Conservation (phyloP, 2,888 invertebrate species). For the Eurytoma adleriae region DNA sequence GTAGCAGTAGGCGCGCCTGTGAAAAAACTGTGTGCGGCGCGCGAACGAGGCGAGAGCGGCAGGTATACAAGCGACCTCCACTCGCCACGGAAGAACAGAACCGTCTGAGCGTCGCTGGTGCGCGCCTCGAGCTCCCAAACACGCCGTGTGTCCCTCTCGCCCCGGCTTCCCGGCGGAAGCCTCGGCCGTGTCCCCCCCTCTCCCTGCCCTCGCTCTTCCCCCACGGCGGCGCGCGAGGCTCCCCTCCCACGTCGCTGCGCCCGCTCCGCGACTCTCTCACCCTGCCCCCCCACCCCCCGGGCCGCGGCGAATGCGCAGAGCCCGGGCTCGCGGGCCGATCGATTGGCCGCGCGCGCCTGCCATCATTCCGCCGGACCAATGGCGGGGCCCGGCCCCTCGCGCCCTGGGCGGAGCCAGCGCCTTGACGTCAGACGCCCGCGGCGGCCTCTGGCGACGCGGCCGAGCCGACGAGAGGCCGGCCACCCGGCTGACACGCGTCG, state of each 20-base stretch:
- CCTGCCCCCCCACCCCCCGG: slow-evolving; percentile 31
- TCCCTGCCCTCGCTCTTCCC: not conserved
- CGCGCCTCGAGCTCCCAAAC: slow-evolving; percentile 40
- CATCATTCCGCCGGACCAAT: slow-evolving; percentile 74
- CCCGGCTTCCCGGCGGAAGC: slow-evolving; percentile 8
- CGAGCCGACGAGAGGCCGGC: slow-evolving; percentile 33
- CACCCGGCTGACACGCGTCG: slow-evolving; percentile 40
- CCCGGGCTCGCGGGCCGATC: slow-evolving; percentile 66
- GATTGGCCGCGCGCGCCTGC: slow-evolving; percentile 75
- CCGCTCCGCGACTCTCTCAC: slow-evolving; percentile 32
- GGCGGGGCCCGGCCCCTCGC: slow-evolving; percentile 33
- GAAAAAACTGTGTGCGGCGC: too few relatives aligned
- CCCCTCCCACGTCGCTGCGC: not conserved
- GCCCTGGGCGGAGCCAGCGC: not conserved
- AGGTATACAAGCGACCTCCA: slow-evolving; percentile 72
- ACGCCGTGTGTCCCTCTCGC: slow-evolving; percentile 44
- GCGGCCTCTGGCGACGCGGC: not conserved
- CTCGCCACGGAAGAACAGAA: slow-evolving; percentile 70
- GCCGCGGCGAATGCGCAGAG: slow-evolving; percentile 51
- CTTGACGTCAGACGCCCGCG: slow-evolving; percentile 10
- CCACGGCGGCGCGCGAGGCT: not conserved
- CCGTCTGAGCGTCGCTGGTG: slow-evolving; percentile 71
- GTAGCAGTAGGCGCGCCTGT: not conserved
- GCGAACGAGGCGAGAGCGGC: slow-evolving; percentile 58
- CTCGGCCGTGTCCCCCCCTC: not conserved